phyloP scores from a whole-genome alignment of 2,113 vertebrate species.

The Myanophis thanlyinensis region DNA sequence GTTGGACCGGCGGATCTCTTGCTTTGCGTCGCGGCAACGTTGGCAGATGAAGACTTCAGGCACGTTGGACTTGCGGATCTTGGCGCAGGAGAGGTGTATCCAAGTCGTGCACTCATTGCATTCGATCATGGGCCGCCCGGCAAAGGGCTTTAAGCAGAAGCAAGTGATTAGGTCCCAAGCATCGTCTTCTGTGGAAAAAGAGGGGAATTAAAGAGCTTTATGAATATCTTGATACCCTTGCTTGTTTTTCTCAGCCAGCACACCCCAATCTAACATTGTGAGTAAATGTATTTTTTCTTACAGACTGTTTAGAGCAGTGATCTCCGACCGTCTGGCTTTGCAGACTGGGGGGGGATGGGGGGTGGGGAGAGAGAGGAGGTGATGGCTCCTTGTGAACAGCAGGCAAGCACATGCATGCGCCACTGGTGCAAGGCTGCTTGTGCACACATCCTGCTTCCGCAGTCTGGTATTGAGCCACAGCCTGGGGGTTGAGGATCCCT shows the following conservation, averaged over 20 bases:
- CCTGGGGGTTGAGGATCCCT: too few relatives aligned
- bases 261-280: neutral
- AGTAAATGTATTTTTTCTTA: neutral
- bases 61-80: slow-evolving; percentile 98
- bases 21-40: slow-evolving; percentile 87
- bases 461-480: too few relatives aligned
- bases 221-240: fast-evolving
- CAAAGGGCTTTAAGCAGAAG: slow-evolving; percentile 99
- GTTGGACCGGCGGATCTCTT: slow-evolving; percentile 91
- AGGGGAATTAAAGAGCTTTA: neutral
- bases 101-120: slow-evolving; percentile 94
- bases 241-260: neutral
- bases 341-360: too few relatives aligned
- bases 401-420: too few relatives aligned
- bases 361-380: too few relatives aligned
- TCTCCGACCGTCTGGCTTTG: too few relatives aligned
- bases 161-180: slow-evolving; percentile 99
- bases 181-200: slow-evolving; percentile 81
- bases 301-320: neutral
- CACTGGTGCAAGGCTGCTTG: too few relatives aligned
- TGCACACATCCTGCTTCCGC: too few relatives aligned
- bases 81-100: slow-evolving; percentile 98
- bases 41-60: slow-evolving; percentile 97
- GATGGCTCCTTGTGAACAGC: too few relatives aligned
- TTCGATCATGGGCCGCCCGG: slow-evolving; percentile 97